phyloP scores from a whole-genome alignment of 2,113 vertebrate genomes.

The Peromyscus maniculatus region DNA sequence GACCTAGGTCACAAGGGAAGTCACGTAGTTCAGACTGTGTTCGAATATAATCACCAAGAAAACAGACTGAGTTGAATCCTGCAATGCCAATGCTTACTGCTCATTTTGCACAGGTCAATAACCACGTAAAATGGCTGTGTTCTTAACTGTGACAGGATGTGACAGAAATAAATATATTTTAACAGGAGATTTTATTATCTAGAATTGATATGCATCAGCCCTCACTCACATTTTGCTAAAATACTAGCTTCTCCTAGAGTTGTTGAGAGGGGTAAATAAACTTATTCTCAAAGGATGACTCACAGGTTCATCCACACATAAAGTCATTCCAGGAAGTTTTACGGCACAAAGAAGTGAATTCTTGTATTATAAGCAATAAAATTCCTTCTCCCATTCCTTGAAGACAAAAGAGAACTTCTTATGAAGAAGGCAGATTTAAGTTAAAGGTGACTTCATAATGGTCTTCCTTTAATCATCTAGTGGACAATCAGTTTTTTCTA shows the following conservation, averaged over 20 bases:
- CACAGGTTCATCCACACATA: neutral
- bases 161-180: neutral
- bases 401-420: neutral
- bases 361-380: neutral
- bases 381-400: neutral
- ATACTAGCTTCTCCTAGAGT: neutral
- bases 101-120: neutral
- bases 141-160: neutral
- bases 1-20: neutral
- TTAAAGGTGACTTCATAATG: neutral
- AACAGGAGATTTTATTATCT: neutral
- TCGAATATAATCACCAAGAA: conserved; percentile 4
- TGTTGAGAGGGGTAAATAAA: neutral
- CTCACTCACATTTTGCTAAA: neutral
- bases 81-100: neutral
- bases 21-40: neutral
- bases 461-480: neutral
- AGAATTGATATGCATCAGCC: neutral
- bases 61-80: neutral
- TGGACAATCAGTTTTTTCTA: neutral
- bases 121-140: neutral
- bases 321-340: neutral
- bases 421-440: neutral
- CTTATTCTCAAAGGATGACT: neutral
- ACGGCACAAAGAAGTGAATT: neutral